Evolutionary conservation across 2,113 vertebrate genomes (phyloP), one percentile per base, ranked within the genome.

Genomic region (Dipodomys merriami): DNA sequence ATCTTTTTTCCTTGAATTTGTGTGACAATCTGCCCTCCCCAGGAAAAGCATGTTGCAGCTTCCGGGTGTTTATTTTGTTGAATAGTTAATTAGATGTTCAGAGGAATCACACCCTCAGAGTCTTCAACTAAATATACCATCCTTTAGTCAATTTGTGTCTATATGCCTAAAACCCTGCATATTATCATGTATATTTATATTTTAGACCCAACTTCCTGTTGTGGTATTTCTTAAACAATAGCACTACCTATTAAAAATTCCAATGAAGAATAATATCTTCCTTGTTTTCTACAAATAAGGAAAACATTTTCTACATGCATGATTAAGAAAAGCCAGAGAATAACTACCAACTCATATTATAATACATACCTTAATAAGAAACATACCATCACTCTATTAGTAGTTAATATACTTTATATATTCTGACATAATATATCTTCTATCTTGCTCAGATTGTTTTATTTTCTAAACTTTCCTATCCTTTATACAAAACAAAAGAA

Each of bases 371-470:
- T 57, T 35, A 73, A 76, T 5, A 86, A 62, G 60, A 83, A 81
- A n/a, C 62, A 22, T 77, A 81, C n/a, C 64, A 64, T 16, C 19
- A 25, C 90, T 76, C 35, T 53, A 84, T 30, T 81, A 68, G 60
- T 27, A 73, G 60, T 8, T 16, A 72, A 6, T 69, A 13, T 57
- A 18, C 53, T 57, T 57, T 57, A 18, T 16, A 57, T 57, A 18
- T 57, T 57, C 12, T 57, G 53, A 18, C 15, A 57, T 53, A 53
- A 13, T 53, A 53, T 57, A 57, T 57, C 53, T 81, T 87, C 33
- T 76, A 80, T 77, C 25, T 90, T 83, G 4, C 67, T 23, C 19
- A 73, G 15, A 29, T 86, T 92, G 15, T 89, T 94, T 84, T 87
- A 6, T 13, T 91, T 79, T 83, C 85, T 80, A 49, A 83, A 79